Conservation (phyloP, 2,888 invertebrate species). For the Drosophila sordidapex region DNA sequence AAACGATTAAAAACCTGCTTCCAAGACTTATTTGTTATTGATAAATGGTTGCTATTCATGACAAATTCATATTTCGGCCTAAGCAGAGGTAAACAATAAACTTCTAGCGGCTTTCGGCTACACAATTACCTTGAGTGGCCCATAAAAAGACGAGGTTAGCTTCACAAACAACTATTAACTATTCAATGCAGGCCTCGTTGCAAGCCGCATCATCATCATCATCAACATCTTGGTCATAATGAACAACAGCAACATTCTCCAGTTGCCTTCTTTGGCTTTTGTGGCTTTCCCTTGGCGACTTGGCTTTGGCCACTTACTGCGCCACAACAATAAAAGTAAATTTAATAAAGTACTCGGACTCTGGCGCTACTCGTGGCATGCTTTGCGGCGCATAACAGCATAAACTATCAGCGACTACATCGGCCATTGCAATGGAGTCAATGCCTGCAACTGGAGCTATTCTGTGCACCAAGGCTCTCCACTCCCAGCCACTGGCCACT, state of each 20-base stretch:
- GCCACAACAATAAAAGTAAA: slow-evolving; percentile 76
- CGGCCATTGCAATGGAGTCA: slow-evolving; percentile 39
- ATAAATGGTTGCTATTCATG: slow-evolving; percentile 51
- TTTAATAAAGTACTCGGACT: slow-evolving; percentile 68
- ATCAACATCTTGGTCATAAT: slow-evolving; percentile 32
- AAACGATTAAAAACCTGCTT: neutral
- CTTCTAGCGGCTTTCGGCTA: slow-evolving; percentile 46
- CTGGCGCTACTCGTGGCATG: slow-evolving; percentile 64
- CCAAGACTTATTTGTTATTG: slow-evolving; percentile 33
- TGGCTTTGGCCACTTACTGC: slow-evolving; percentile 71
- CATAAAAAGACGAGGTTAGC: slow-evolving; percentile 50
- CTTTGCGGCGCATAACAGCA: slow-evolving; percentile 75
- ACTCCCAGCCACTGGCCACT: slow-evolving; percentile 15
- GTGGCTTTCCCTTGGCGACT: slow-evolving; percentile 45
- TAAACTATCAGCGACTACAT: slow-evolving; percentile 60
- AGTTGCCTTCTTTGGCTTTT: slow-evolving; percentile 27
- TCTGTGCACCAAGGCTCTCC: neutral
- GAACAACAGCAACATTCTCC: slow-evolving; percentile 10
- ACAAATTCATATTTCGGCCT: slow-evolving; percentile 49
- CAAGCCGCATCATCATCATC: slow-evolving; percentile 34
- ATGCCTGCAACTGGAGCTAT: slow-evolving; percentile 32
- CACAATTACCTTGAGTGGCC: slow-evolving; percentile 68
- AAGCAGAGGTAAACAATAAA: slow-evolving; percentile 52
- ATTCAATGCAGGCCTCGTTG: slow-evolving; percentile 24
- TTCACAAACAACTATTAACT: neutral